phyloP scores from a whole-genome alignment of 2,113 vertebrate genomes.

The Anhinga anhinga region DNA sequence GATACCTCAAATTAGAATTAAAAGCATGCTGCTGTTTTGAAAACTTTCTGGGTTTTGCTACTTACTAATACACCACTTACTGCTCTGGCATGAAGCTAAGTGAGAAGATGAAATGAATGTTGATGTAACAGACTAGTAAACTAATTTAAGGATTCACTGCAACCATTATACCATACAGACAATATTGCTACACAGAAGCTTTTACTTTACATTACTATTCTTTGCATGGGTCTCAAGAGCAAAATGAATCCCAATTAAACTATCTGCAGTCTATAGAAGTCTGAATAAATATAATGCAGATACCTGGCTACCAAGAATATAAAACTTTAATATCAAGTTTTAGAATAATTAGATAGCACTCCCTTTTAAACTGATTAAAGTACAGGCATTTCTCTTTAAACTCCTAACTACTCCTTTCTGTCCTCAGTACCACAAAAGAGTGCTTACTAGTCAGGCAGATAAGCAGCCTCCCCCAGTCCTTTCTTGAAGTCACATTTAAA shows the following conservation, averaged over 20 bases:
- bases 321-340: constrained; percentile 37
- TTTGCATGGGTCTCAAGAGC: constrained; percentile 63
- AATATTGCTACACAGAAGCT: constrained; percentile 57
- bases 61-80: constrained; percentile 49
- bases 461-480: background rate
- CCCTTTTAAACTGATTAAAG: constrained; percentile 25
- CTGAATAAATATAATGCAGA: constrained; percentile 48
- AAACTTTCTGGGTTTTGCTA: constrained; percentile 57
- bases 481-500: background rate
- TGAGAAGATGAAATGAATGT: constrained; percentile 71
- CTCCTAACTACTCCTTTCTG: background rate
- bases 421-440: background rate
- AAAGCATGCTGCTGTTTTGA: constrained; percentile 48
- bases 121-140: constrained; percentile 67
- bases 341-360: background rate
- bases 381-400: background rate
- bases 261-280: constrained; percentile 54
- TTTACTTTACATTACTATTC: constrained; percentile 64
- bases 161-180: constrained; percentile 22
- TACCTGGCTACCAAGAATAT: constrained; percentile 5
- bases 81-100: constrained; percentile 62
- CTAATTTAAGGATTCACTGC: constrained; percentile 69
- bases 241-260: constrained; percentile 77
- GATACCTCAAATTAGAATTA: constrained; percentile 59
- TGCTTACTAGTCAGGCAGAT: background rate